A percentile compares a stretch with the other conserved stretches of the same genome.
Conservation (phyloP, 1,140 invertebrate genomes). For the Scaptomyza graminum region DNA sequence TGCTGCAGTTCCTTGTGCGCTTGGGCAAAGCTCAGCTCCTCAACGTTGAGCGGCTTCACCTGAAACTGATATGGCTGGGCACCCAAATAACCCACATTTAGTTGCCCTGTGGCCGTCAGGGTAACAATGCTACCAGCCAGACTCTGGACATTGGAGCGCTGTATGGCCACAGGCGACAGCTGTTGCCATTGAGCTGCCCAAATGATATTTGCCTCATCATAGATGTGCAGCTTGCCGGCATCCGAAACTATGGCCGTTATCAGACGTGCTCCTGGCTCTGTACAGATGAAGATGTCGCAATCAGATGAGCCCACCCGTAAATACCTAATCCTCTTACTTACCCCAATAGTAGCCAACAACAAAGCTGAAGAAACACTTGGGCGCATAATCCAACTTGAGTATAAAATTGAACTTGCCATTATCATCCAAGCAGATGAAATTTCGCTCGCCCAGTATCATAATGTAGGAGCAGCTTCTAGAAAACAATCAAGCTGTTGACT, state of each 20-base stretch:
- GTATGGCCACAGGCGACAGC: conserved; percentile 70
- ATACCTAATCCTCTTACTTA: conserved; percentile 28
- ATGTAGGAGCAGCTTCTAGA: conserved; percentile 64
- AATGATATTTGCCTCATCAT: conserved; percentile 88
- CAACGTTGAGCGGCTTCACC: conserved; percentile 70
- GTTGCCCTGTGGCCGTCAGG: conserved; percentile 58
- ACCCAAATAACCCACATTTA: conserved; percentile 75
- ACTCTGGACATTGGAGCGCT: conserved; percentile 73
- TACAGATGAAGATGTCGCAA: conserved; percentile 6
- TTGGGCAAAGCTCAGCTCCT: conserved; percentile 73
- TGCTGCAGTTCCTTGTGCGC: conserved; percentile 78
- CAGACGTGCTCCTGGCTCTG: conserved; percentile 85
- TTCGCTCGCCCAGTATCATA: conserved; percentile 76
- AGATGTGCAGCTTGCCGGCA: conserved; percentile 87
- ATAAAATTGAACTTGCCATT: conserved; percentile 77
- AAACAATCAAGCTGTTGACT: too few species aligned
- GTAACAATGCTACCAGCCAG: conserved; percentile 75
- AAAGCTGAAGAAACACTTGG: conserved; percentile 78
- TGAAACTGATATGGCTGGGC: conserved; percentile 79
- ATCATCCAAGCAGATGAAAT: conserved; percentile 74
- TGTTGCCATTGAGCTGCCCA: conserved; percentile 89
- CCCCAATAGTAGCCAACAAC: conserved; percentile 82
- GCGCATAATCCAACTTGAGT: conserved; percentile 78
- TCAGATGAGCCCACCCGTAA: background rate
- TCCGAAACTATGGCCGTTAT: conserved; percentile 86